Conservation (phyloP, 1,140 invertebrate species). For the Anthonomus grandis region DNA sequence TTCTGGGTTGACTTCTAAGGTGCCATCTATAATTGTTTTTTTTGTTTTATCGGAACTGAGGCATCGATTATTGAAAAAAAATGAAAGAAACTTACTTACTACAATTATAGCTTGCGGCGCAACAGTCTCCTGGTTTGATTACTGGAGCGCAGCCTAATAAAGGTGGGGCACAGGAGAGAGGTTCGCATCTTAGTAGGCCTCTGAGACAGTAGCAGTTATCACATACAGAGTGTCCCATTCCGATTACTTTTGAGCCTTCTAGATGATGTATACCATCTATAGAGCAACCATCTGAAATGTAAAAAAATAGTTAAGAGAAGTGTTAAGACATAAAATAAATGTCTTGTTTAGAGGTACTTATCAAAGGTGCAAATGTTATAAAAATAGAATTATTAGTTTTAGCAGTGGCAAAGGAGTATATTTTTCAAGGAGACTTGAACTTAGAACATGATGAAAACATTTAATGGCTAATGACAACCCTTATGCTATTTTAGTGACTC, state of each 20-base stretch:
- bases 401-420: no score
- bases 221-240: conserved; percentile 59
- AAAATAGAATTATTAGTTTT: no score
- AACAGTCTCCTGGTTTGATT: conserved; percentile 73
- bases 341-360: no score
- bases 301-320: no score
- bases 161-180: conserved; percentile 69
- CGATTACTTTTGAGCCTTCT: conserved; percentile 73
- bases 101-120: conserved; percentile 79
- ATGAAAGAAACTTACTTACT: conserved; percentile 53
- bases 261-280: conserved; percentile 59
- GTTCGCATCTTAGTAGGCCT: conserved; percentile 69
- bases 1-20: conserved; percentile 53
- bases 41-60: background rate
- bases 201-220: conserved; percentile 81
- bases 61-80: background rate
- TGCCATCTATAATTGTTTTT: conserved; percentile 52
- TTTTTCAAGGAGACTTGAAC: no score
- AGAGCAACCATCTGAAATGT: conserved; percentile 60
- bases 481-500: no score
- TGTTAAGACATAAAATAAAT: no score
- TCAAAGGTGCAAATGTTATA: no score
- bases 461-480: no score
- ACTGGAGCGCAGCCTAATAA: conserved; percentile 74
- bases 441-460: no score